These are phyloP conservation scores for Edolisoma coerulescens DNA, from an alignment of 2,113 vertebrate species.

Conservation along the genomic window DNA sequence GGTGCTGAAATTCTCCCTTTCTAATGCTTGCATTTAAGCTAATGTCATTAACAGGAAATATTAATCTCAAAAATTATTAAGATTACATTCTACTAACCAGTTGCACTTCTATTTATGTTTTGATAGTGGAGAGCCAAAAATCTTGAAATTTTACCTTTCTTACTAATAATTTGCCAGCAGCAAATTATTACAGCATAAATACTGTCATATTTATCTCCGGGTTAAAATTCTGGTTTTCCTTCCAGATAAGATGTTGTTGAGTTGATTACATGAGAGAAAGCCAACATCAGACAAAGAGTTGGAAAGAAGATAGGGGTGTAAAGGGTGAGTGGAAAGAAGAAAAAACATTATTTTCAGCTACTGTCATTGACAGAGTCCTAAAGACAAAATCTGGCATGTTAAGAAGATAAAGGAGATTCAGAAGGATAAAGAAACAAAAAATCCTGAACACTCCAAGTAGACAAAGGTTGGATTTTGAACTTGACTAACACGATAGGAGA, in stretches of 20 bases:
- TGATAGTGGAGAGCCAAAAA: background rate
- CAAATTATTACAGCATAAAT: background rate
- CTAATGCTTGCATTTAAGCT: background rate
- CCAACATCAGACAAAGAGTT: background rate
- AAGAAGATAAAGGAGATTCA: background rate
- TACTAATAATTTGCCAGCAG: background rate
- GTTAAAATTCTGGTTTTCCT: background rate
- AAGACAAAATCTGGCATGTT: background rate
- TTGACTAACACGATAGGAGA: background rate
- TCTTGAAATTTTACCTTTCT: background rate
- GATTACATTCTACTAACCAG: background rate
- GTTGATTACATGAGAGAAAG: background rate
- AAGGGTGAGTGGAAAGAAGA: background rate
- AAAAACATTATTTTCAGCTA: background rate
- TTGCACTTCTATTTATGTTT: background rate
- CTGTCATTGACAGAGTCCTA: background rate
- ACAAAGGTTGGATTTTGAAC: background rate
- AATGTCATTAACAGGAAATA: background rate
- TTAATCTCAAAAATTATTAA: background rate
- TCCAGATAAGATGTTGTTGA: background rate
- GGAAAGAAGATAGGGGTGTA: background rate
- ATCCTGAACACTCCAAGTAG: background rate
- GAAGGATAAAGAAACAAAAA: background rate
- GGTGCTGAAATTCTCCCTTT: background rate
- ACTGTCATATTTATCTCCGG: background rate